Percentiles rank a stretch among this genome's conserved stretches.
phyloP scores from a whole-genome alignment of 2,797 vertebrate species.

The Bradypus variegatus region DNA sequence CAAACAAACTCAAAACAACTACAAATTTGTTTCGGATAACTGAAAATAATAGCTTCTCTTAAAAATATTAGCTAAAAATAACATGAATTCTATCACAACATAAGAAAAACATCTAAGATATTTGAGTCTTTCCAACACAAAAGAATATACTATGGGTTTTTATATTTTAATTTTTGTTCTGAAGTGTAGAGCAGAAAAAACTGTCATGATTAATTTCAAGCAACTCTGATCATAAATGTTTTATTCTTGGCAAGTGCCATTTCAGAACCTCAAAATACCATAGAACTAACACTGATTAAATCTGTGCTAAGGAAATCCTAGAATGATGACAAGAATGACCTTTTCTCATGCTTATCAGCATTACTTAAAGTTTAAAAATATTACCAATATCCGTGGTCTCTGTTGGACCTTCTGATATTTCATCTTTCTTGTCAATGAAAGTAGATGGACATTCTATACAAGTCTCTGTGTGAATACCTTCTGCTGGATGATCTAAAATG shows the following conservation, averaged over 20 bases:
- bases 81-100: background rate
- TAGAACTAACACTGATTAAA: background rate
- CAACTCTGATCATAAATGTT: background rate
- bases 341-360: slow-evolving; percentile 14
- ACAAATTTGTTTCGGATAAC: background rate
- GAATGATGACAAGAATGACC: background rate
- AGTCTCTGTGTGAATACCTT: slow-evolving; percentile 63
- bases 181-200: background rate
- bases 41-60: background rate
- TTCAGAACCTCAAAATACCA: slow-evolving; percentile 23
- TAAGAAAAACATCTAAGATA: background rate
- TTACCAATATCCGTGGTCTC: slow-evolving; percentile 76
- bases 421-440: slow-evolving; percentile 68
- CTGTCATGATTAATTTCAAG: background rate
- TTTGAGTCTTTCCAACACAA: background rate
- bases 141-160: background rate
- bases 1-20: background rate
- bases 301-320: slow-evolving; percentile 6
- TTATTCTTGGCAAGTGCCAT: background rate
- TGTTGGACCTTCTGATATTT: slow-evolving; percentile 63
- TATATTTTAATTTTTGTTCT: background rate
- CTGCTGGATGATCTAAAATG: slow-evolving; percentile 69
- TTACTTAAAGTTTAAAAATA: slow-evolving; percentile 3
- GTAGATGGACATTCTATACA: slow-evolving; percentile 68
- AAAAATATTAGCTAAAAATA: background rate